Base-by-base conservation (phyloP, 1,140 invertebrate genomes). In the Anastatus disparis region DNA sequence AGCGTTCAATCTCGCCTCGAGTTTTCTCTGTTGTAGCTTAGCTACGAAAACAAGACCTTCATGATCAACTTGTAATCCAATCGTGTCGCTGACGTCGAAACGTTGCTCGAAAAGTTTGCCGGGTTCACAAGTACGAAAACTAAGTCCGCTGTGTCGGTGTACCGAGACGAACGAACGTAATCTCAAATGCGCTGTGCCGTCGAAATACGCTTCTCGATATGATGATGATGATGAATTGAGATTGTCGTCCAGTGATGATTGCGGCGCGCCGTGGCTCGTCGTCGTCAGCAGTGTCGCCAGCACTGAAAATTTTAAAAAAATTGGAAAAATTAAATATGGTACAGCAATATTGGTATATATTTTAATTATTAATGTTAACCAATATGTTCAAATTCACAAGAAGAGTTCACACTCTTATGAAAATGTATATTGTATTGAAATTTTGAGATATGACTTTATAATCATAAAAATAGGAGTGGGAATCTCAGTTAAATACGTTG, bases 81-180 rank as follows among this genome's bases (percentile, higher is more conserved):
- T 88, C 74, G 90, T 88, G 78, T 91, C 89, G 59, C 90, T 89
- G 71, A 90, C 88, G 75, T 88, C 87, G 77, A 88, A 89, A 73
- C 89, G 87, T 81, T 95, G 93, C 24, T 89, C 88, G 79, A 94
- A 92, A 65, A 94, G 87, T 80, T 89, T 89, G 15, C 93, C 93
- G 58, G 91, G 92, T 29, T 89, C 88, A 84, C 94, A 95, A 13
- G 92, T 93, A 74, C 92, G 87, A 79, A 94, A 94, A 82, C 92
- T 94, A 38, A 95, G 86, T 17, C 93, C 93, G 66, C 92, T 92
- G 76, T 93, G 92, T 74, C 90, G 88, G 78, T 91, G 91, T 74
- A 94, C 88, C 35, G 91, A 91, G 76, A 94, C 88, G 64, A 91
- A 91, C 38, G 89, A 89, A 44, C 87, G 83, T 58, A 94, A 84